Evolutionary conservation across 2,113 vertebrate genomes (phyloP).

Genomic region (Sinocyclocheilus anophthalmus): DNA sequence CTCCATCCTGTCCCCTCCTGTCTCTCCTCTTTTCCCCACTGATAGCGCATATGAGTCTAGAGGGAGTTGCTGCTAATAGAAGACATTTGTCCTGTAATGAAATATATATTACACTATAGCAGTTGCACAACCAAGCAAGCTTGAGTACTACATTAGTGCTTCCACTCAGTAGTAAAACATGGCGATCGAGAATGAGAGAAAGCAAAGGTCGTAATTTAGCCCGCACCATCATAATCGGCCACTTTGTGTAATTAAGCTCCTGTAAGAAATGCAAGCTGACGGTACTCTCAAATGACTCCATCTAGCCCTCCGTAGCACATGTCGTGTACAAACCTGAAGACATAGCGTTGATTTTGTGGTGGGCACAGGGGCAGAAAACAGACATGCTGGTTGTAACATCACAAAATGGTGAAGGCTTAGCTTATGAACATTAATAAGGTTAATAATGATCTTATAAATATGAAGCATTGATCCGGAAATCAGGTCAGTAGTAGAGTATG

Average conservation of each 20-base stretch:
- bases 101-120: slow-evolving; percentile 84
- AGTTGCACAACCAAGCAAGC: slow-evolving; percentile 66
- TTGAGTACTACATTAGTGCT: slow-evolving; percentile 75
- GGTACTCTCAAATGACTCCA: slow-evolving; percentile 52
- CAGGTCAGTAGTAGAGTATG: neutral
- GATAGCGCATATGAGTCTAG: slow-evolving; percentile 61
- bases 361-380: neutral
- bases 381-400: neutral
- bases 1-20: slow-evolving; percentile 30
- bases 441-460: neutral
- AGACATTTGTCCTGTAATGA: slow-evolving; percentile 85
- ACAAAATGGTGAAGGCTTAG: neutral
- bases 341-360: neutral
- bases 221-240: slow-evolving; percentile 50
- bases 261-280: slow-evolving; percentile 54
- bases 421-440: slow-evolving; percentile 1
- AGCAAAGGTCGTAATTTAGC: slow-evolving; percentile 49
- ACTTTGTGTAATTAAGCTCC: slow-evolving; percentile 54
- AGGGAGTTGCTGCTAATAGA: slow-evolving; percentile 81
- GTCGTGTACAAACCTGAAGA: neutral
- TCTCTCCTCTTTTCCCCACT: slow-evolving; percentile 13
- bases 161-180: slow-evolving; percentile 80
- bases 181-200: slow-evolving; percentile 65
- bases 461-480: neutral
- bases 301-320: slow-evolving; percentile 16